These are phyloP conservation scores for Cotesia chilonis DNA, from an alignment of 1,140 invertebrate genomes.

Conservation along the genomic window DNA sequence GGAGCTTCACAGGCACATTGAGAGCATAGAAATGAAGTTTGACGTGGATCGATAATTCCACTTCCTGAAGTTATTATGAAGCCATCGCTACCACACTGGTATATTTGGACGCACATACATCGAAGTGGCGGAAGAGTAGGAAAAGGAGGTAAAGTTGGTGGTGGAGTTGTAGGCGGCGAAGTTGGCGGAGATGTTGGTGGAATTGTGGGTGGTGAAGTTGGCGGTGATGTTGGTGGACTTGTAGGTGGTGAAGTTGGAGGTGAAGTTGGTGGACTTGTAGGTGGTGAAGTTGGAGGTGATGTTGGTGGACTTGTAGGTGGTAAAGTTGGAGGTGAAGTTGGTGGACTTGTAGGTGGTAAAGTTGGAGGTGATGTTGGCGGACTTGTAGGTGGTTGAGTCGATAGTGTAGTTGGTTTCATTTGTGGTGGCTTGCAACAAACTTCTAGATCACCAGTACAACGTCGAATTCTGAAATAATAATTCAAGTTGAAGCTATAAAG, in stretches of 20 bases:
- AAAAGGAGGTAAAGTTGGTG: slow-evolving; percentile 16
- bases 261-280: slow-evolving; percentile 35
- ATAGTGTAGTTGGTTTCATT: slow-evolving; percentile 25
- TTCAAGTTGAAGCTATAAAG: background rate
- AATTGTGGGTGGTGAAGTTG: slow-evolving; percentile 32
- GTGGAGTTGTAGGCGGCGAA: too few relatives aligned
- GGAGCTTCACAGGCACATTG: too few relatives aligned
- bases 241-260: slow-evolving; percentile 13
- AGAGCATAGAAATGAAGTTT: slow-evolving; percentile 35
- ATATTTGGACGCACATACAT: slow-evolving; percentile 60
- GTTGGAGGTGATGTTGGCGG: slow-evolving; percentile 18
- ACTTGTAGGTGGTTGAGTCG: slow-evolving; percentile 13
- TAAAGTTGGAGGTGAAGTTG: slow-evolving; percentile 15
- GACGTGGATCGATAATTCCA: slow-evolving; percentile 52
- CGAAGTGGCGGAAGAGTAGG: slow-evolving; percentile 30
- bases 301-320: background rate
- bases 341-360: slow-evolving; percentile 11
- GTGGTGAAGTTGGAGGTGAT: slow-evolving; percentile 15
- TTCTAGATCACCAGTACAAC: slow-evolving; percentile 53
- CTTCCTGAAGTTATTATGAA: slow-evolving; percentile 41
- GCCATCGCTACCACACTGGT: slow-evolving; percentile 34
- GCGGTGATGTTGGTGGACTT: slow-evolving; percentile 34
- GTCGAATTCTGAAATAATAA: slow-evolving; percentile 42
- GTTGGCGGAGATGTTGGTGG: slow-evolving; percentile 36
- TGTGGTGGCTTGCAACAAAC: slow-evolving; percentile 51